Evolutionary conservation across 2,797 vertebrate genomes (phyloP).

Genomic region (Chelidonichthys spinosus): DNA sequence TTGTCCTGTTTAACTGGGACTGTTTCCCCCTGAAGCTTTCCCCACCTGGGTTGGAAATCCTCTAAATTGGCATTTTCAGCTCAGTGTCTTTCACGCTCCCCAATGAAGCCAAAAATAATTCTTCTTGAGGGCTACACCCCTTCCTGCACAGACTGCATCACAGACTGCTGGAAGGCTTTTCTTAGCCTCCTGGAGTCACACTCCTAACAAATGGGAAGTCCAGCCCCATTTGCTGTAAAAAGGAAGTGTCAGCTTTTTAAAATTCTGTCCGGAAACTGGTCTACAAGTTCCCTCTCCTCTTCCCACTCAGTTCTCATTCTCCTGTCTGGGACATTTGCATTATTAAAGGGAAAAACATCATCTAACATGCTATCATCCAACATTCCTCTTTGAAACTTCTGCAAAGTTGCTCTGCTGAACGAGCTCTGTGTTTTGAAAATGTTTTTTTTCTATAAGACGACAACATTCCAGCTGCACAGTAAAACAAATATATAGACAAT

Average conservation of each 20-base stretch:
- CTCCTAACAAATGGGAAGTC: background rate
- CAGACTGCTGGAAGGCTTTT: slow-evolving; percentile 23
- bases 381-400: background rate
- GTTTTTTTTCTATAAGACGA: background rate
- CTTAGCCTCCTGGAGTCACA: slow-evolving; percentile 10
- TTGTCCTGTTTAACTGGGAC: slow-evolving; percentile 4
- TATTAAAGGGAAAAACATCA: slow-evolving; percentile 22
- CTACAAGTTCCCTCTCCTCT: slow-evolving; percentile 1
- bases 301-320: background rate
- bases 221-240: slow-evolving; percentile 22
- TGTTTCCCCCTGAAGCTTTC: background rate
- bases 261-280: slow-evolving; percentile 14
- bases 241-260: slow-evolving; percentile 8
- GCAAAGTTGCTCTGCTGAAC: background rate
- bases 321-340: slow-evolving; percentile 27
- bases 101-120: slow-evolving; percentile 23
- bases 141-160: background rate
- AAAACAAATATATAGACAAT: background rate
- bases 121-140: slow-evolving; percentile 1
- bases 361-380: background rate
- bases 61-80: slow-evolving; percentile 26
- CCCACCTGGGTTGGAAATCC: background rate
- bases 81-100: slow-evolving; percentile 13
- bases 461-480: background rate
- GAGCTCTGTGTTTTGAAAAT: background rate